Evolutionary conservation across 2,888 invertebrate species (phyloP).

Genomic region (Leucozona laternaria): DNA sequence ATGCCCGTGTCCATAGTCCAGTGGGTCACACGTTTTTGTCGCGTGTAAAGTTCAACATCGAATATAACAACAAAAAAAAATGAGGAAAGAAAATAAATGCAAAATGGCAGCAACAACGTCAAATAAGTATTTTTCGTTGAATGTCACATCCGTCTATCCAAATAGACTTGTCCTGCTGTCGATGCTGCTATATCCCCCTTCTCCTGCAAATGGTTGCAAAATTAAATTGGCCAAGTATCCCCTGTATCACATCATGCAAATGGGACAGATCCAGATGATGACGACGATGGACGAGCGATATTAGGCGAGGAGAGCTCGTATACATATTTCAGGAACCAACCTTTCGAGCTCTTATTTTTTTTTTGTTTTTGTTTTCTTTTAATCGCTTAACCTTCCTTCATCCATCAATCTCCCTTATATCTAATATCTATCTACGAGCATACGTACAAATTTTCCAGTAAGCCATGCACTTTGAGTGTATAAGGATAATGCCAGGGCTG

Average conservation of each 20-base stretch:
- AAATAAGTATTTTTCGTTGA: constrained; percentile 51
- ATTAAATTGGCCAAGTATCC: constrained; percentile 68
- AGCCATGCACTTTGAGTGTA: neutral
- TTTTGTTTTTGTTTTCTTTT: constrained; percentile 2
- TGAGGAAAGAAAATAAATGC: constrained; percentile 23
- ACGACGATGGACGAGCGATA: constrained; percentile 29
- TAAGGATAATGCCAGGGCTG: neutral
- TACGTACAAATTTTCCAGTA: neutral
- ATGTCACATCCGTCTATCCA: constrained; percentile 46
- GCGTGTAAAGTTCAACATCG: constrained; percentile 42
- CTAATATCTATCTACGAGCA: constrained; percentile 5
- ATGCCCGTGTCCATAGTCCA: constrained; percentile 1
- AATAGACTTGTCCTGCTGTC: constrained; percentile 34
- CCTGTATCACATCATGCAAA: constrained; percentile 67
- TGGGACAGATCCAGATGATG: constrained; percentile 52
- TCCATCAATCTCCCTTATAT: constrained; percentile 25
- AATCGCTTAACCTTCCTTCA: constrained; percentile 29
- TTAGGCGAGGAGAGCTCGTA: constrained; percentile 35
- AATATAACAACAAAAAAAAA: constrained; percentile 19
- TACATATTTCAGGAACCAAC: constrained; percentile 41
- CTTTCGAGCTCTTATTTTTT: constrained; percentile 15
- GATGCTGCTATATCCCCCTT: neutral
- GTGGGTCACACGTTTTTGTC: constrained; percentile 22
- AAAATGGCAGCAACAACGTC: constrained; percentile 44
- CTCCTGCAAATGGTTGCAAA: constrained; percentile 45